phyloP scores from a whole-genome alignment of 1,140 invertebrate species.

The Maniola jurtina region DNA sequence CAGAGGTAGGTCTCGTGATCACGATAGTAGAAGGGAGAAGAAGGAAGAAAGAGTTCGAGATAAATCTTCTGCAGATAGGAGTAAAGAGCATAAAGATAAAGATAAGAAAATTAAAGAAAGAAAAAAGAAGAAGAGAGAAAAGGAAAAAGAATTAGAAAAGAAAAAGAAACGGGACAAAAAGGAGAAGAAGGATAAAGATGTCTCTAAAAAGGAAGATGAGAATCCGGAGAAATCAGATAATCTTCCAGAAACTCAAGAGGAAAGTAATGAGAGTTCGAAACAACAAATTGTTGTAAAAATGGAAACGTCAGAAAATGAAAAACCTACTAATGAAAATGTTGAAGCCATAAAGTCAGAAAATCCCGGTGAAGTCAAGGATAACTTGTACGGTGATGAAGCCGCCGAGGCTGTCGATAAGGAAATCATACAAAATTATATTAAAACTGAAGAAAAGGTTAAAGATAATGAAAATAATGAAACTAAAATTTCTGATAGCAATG shows the following conservation, averaged over 20 bases:
- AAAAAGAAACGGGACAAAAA: conserved; percentile 75
- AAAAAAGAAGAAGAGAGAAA: conserved; percentile 72
- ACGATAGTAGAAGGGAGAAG: conserved; percentile 58
- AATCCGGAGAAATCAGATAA: conserved; percentile 29
- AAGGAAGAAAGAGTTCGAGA: conserved; percentile 68
- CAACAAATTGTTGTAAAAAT: conserved; percentile 10
- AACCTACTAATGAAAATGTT: conserved; percentile 21
- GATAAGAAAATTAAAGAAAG: conserved; percentile 75
- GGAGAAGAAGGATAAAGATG: conserved; percentile 72
- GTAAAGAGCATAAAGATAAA: conserved; percentile 68
- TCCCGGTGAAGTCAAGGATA: conserved; percentile 46
- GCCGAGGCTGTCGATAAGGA: conserved; percentile 69
- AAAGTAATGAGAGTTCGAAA: conserved; percentile 20
- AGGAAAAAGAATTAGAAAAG: conserved; percentile 72
- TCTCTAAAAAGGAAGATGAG: conserved; percentile 49
- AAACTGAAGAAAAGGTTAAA: conserved; percentile 48
- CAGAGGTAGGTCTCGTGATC: conserved; percentile 63
- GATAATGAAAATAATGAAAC: conserved; percentile 23
- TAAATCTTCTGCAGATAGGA: conserved; percentile 60
- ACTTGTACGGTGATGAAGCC: conserved; percentile 71
- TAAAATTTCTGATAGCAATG: conserved; percentile 41
- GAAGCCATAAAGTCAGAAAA: conserved; percentile 33
- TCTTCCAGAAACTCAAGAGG: conserved; percentile 24
- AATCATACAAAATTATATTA: conserved; percentile 74
- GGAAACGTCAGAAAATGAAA: conserved; percentile 27